Conservation (phyloP, 1,140 invertebrate species). For the Drosophila kohkoa region DNA sequence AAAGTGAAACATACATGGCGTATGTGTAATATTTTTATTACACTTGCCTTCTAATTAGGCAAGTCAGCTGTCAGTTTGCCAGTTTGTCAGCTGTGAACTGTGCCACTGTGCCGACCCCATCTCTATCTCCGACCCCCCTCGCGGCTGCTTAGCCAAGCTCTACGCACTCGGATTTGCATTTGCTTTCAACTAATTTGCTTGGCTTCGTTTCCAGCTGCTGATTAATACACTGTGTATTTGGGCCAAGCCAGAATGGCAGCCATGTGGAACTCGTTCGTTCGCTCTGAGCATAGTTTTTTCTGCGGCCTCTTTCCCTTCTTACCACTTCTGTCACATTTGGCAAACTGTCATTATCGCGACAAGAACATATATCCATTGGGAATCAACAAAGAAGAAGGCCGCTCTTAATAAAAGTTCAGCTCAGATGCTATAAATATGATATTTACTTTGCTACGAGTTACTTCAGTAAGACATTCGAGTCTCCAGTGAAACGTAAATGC, state of each 20-base stretch:
- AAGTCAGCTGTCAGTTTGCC: slow-evolving; percentile 75
- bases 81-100: slow-evolving; percentile 45
- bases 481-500: no score
- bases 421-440: slow-evolving; percentile 16
- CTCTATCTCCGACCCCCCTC: not conserved
- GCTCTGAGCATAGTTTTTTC: slow-evolving; percentile 19
- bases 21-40: slow-evolving; percentile 83
- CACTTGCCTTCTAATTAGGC: slow-evolving; percentile 80
- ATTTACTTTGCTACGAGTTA: not conserved
- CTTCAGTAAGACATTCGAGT: no score
- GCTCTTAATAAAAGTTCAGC: slow-evolving; percentile 1
- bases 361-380: slow-evolving; percentile 3
- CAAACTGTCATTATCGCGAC: slow-evolving; percentile 1
- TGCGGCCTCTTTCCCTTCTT: not conserved
- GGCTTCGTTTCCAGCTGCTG: slow-evolving; percentile 50
- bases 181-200: slow-evolving; percentile 76
- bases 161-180: slow-evolving; percentile 47
- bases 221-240: slow-evolving; percentile 75
- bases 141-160: slow-evolving; percentile 1
- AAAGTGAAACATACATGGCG: slow-evolving; percentile 75
- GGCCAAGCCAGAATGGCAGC: slow-evolving; percentile 53
- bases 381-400: not conserved
- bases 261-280: slow-evolving; percentile 16
- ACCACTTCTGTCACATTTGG: not conserved
- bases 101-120: slow-evolving; percentile 27